phyloP scores from a whole-genome alignment of 2,113 vertebrate species.

The Orthonyx spaldingii region DNA sequence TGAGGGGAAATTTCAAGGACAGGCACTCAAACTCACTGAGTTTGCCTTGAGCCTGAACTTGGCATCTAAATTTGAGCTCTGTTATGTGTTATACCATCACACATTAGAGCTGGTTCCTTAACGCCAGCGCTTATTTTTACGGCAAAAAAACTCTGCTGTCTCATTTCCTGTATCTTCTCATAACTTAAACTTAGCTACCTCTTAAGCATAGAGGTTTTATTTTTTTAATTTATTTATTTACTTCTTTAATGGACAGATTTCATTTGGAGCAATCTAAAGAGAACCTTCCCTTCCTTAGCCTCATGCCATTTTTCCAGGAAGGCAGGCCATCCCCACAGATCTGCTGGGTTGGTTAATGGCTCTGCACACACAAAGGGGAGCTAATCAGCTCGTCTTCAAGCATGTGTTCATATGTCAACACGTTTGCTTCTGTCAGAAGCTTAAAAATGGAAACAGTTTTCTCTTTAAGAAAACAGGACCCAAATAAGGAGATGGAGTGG shows the following conservation, averaged over 20 bases:
- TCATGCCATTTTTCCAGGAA: not conserved
- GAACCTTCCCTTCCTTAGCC: not conserved
- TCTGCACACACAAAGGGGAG: constrained; percentile 13
- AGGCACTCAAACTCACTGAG: not conserved
- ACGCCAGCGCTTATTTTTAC: not conserved
- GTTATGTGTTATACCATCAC: not conserved
- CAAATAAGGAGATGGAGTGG: constrained; percentile 83
- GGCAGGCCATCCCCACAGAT: not conserved
- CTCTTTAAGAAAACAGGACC: constrained; percentile 75
- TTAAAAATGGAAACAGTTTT: constrained; percentile 83
- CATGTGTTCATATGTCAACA: constrained; percentile 44
- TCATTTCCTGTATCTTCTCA: not conserved
- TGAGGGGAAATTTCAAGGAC: not conserved
- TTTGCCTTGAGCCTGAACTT: not conserved
- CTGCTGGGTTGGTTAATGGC: not conserved
- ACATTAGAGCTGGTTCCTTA: not conserved
- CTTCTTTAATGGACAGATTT: not conserved
- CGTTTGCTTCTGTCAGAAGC: constrained; percentile 64
- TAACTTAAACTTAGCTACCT: not conserved
- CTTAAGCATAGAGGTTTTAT: not conserved
- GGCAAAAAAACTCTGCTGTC: not conserved
- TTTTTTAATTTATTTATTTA: not conserved
- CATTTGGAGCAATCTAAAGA: not conserved
- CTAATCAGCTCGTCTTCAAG: constrained; percentile 30
- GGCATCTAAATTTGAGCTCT: not conserved